Evolutionary conservation across 2,797 vertebrate species (phyloP).

Genomic region (Spinibarbus caldwelli): DNA sequence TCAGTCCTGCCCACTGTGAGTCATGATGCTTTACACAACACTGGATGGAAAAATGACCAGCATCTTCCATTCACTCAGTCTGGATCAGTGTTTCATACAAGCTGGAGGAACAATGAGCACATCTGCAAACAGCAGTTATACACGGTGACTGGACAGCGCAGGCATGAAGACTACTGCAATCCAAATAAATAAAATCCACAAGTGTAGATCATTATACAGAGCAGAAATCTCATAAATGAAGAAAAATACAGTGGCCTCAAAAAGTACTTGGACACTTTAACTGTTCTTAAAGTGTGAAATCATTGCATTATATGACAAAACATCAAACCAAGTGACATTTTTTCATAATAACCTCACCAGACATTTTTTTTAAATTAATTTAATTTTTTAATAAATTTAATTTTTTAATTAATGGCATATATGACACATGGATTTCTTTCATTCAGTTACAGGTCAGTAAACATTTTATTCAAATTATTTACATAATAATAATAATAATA

Average conservation of each 20-base stretch:
- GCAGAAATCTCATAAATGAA: background rate
- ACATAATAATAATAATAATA: no score
- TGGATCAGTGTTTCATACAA: conserved; percentile 61
- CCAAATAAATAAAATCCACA: conserved; percentile 1
- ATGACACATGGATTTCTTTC: no score
- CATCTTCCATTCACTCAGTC: conserved; percentile 71
- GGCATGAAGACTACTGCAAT: background rate
- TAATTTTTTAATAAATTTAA: no score
- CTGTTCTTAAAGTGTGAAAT: background rate
- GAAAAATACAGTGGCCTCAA: background rate
- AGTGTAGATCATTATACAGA: background rate
- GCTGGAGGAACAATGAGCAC: conserved; percentile 58
- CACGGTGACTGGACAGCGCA: background rate
- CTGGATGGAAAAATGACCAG: conserved; percentile 65
- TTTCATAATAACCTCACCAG: background rate
- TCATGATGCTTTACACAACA: conserved; percentile 61
- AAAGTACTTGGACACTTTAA: background rate
- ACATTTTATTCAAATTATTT: no score
- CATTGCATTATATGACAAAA: background rate
- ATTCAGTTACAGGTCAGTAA: no score
- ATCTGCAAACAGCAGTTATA: background rate
- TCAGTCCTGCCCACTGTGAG: conserved; percentile 59
- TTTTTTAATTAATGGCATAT: no score
- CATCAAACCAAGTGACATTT: conserved; percentile 1
- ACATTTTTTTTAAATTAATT: no score